Conservation (phyloP, 2,888 invertebrate genomes). For the Argyra leucocephala region DNA sequence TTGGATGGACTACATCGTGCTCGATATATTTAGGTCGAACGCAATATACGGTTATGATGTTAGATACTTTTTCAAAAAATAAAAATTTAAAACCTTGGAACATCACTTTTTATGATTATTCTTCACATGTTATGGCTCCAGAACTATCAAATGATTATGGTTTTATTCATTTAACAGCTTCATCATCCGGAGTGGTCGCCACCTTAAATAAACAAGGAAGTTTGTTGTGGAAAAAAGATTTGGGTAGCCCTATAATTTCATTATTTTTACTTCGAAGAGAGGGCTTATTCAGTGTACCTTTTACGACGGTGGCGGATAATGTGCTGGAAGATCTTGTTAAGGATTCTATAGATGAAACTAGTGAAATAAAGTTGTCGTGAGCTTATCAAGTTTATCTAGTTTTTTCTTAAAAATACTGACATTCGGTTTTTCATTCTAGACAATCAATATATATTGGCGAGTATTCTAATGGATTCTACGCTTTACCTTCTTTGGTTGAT, state of each 20-base stretch:
- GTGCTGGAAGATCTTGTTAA: constrained; percentile 64
- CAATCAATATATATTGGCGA: constrained; percentile 90
- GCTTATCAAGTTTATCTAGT: constrained; percentile 25
- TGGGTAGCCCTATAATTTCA: constrained; percentile 83
- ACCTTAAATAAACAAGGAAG: constrained; percentile 75
- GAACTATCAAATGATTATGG: constrained; percentile 73
- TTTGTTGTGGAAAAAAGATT: constrained; percentile 76
- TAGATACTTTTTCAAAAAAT: constrained; percentile 61
- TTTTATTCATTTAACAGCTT: constrained; percentile 79
- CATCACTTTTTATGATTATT: constrained; percentile 92
- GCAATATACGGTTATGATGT: constrained; percentile 90
- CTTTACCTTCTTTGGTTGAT: constrained; percentile 84
- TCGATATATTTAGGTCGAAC: constrained; percentile 53
- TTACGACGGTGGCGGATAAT: constrained; percentile 80
- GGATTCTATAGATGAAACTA: constrained; percentile 52
- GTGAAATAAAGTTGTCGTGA: constrained; percentile 55
- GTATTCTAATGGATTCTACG: constrained; percentile 74
- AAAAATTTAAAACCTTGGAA: constrained; percentile 76
- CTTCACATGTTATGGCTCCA: constrained; percentile 69
- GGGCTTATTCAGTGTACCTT: constrained; percentile 73
- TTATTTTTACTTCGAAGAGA: constrained; percentile 69
- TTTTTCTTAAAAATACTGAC: background rate
- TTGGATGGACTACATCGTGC: constrained; percentile 42
- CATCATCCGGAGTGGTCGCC: constrained; percentile 75
- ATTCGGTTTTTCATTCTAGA: constrained; percentile 46